Evolutionary conservation across 2,797 vertebrate species (phyloP), one percentile per base, ranked within the genome.

Genomic region (Hipposideros larvatus): DNA sequence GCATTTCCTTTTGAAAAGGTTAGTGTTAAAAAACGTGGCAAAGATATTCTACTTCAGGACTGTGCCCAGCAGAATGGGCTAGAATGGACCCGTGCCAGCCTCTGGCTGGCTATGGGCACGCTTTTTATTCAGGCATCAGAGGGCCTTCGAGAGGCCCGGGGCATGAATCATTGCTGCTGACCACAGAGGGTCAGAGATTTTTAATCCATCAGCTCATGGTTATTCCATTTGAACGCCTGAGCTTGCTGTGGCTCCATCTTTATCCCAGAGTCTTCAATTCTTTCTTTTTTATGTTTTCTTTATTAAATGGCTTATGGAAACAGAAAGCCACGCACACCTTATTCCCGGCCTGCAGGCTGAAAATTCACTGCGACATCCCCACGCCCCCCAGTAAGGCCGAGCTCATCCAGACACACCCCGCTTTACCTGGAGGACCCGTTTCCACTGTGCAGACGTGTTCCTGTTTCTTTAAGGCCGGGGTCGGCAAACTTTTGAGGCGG

Each of bases 1-100:
- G 3, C 5, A 78, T 79, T 90, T 91, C 3, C 26, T 48, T 55
- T 96, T 90, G 18, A 82, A 79, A 90, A 93, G 21, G 84, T n/a
- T 22, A 46, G 7, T 31, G 11, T 21, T 88, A 46, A 31, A 66
- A 92, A 75, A 51, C 48, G 43, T 28, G 19, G 6, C 34, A 61
- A n/a, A 68, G 48, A 46, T 61, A 46, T 48, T 74, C 43, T n/a
- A 18, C 18, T 61, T 14, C 21, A 66, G 9, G 28, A 53, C 14
- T 18, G 1, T 55, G 57, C 34, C 78, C 75, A 74, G 84, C 78
- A 37, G 34, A 92, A 31, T 82, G 55, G 24, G n/a, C 28, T 3
- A 0, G 24, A 53, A 79, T 3, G 85, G 37, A 82, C 94, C 74
- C 89, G 41, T 85, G 43, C 79, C 71, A 59, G 26, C 19, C n/a